Conservation (phyloP, 1,140 invertebrate genomes). For the Metaphire vulgaris region DNA sequence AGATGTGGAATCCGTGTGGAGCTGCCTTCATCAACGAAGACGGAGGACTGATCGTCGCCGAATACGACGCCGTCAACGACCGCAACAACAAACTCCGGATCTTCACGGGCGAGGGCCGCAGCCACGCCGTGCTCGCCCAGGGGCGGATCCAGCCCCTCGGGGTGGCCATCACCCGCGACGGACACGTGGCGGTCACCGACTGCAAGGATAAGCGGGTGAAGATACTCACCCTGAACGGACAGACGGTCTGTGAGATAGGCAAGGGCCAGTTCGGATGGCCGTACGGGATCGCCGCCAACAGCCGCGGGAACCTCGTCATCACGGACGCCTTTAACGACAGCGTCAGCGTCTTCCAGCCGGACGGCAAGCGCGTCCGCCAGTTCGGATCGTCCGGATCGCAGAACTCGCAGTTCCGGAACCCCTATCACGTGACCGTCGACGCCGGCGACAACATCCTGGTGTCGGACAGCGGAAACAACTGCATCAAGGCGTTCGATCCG, state of each 20-base stretch:
- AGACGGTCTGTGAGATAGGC: constrained; percentile 20
- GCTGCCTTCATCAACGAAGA: constrained; percentile 1
- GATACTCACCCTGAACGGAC: constrained; percentile 6
- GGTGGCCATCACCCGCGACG: constrained; percentile 15
- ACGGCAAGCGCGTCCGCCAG: constrained; percentile 12
- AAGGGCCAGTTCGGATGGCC: constrained; percentile 29
- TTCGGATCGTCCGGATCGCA: constrained; percentile 22
- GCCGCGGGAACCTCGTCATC: constrained; percentile 19
- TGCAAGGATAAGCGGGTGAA: constrained; percentile 24
- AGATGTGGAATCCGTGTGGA: constrained; percentile 22
- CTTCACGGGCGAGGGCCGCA: neutral
- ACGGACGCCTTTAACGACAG: constrained; percentile 27
- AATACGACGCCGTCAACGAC: constrained; percentile 24
- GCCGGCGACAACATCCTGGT: constrained; percentile 24
- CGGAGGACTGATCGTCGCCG: constrained; percentile 14
- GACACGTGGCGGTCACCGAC: constrained; percentile 20
- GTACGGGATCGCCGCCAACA: constrained; percentile 24
- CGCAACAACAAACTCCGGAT: constrained; percentile 20
- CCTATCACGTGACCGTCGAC: constrained; percentile 26
- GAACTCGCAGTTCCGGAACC: constrained; percentile 19
- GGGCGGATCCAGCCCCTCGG: constrained; percentile 25
- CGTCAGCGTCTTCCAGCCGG: constrained; percentile 12
- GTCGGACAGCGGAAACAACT: constrained; percentile 20
- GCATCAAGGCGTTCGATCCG: constrained; percentile 23
- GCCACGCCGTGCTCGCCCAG: neutral